These are phyloP conservation scores for Drymonia ruficornis DNA, from an alignment of 2,888 invertebrate genomes.

Conservation along the genomic window DNA sequence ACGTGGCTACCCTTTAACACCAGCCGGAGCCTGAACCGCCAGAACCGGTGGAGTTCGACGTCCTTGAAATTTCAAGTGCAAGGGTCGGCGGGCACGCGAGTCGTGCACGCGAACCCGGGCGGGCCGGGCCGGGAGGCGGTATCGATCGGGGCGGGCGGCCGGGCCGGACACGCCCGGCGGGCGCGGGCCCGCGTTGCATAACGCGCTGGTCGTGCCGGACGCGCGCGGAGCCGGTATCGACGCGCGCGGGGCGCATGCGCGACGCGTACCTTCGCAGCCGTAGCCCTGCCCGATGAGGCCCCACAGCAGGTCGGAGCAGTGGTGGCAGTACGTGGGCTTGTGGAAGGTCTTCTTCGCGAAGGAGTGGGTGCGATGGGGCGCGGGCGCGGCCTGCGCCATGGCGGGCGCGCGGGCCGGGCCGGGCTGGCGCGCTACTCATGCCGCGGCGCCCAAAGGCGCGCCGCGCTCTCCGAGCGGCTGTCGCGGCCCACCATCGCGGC, in stretches of 20 bases:
- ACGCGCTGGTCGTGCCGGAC: conserved; percentile 72
- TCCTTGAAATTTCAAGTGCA: conserved; percentile 59
- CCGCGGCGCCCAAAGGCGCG: conserved; percentile 85
- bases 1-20: conserved; percentile 18
- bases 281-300: conserved; percentile 99
- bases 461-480: conserved; percentile 84
- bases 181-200: conserved; percentile 68
- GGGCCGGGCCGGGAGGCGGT: conserved; percentile 44
- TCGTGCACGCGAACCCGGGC: conserved; percentile 27
- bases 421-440: conserved; percentile 82
- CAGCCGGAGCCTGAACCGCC: conserved; percentile 6
- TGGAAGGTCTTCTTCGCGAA: conserved; percentile 99
- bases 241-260: conserved; percentile 77
- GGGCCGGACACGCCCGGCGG: conserved; percentile 75
- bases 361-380: conserved; percentile 92
- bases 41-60: conserved; percentile 18
- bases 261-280: conserved; percentile 98
- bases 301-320: conserved; percentile 99
- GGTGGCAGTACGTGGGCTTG: conserved; percentile 99
- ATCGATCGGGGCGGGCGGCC: conserved; percentile 42
- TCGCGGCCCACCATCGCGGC: conserved; percentile 85
- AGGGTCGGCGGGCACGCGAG: conserved; percentile 36
- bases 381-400: conserved; percentile 85
- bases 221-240: conserved; percentile 73
- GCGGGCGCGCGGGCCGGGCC: conserved; percentile 83